Conservation (phyloP, 2,888 invertebrate species). For the Drosophila neotestacea region DNA sequence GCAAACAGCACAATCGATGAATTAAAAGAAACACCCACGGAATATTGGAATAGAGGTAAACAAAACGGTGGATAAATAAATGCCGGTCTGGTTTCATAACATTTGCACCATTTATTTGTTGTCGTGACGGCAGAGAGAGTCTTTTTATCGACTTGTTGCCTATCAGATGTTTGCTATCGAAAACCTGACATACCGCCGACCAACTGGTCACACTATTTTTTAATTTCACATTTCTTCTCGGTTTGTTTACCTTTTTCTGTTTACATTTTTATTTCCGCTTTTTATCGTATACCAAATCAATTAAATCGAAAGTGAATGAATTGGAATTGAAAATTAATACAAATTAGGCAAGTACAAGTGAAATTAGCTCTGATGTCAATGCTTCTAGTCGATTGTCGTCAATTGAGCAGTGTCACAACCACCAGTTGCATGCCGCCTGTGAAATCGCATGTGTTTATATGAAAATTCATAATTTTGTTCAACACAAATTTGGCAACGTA, state of each 20-base stretch:
- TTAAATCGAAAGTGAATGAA: slow-evolving; percentile 10
- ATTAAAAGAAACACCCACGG: slow-evolving; percentile 4
- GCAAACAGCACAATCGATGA: slow-evolving; percentile 9
- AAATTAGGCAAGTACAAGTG: slow-evolving; percentile 20
- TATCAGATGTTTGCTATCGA: slow-evolving; percentile 44
- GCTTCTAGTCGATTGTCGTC: not conserved
- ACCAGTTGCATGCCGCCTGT: slow-evolving; percentile 53
- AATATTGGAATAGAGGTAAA: slow-evolving; percentile 25
- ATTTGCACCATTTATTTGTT: slow-evolving; percentile 18
- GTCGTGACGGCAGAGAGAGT: slow-evolving; percentile 7
- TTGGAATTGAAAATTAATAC: slow-evolving; percentile 5
- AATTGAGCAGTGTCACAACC: slow-evolving; percentile 35
- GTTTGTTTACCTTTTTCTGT: slow-evolving; percentile 53
- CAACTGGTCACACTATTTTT: slow-evolving; percentile 48
- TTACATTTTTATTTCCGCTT: slow-evolving; percentile 29
- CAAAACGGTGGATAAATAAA: slow-evolving; percentile 30
- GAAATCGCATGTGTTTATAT: not conserved
- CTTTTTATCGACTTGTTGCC: slow-evolving; percentile 21
- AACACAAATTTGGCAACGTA: slow-evolving; percentile 58
- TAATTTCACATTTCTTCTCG: slow-evolving; percentile 7
- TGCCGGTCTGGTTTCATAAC: slow-evolving; percentile 59
- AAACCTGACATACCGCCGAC: slow-evolving; percentile 13
- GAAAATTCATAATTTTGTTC: slow-evolving; percentile 16
- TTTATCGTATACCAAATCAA: not conserved
- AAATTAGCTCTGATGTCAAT: slow-evolving; percentile 5